Evolutionary conservation across 2,113 vertebrate species (phyloP), one percentile per base, ranked within the genome.

Genomic region (Ellobius talpinus): DNA sequence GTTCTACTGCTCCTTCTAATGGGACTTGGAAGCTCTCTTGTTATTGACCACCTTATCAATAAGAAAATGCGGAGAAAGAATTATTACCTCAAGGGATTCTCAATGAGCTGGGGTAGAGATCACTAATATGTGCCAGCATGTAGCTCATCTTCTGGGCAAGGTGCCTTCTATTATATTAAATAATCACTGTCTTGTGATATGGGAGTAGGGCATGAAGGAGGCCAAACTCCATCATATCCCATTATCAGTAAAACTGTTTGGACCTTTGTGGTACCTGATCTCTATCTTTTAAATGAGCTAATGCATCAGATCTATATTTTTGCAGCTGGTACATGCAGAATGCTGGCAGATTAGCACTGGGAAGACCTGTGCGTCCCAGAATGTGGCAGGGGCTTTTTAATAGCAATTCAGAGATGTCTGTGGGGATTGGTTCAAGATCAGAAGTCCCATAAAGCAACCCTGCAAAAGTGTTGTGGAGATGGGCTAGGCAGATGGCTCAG

Each of bases 41-140:
- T 29, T 78, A 76, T 82, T 39, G 76, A n/a, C 39, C 6, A 94
- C 45, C 52, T 91, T 92, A 90, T 86, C 88, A 85, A 2, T 73
- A 95, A 95, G 66, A 85, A 61, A 93, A 94, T 73, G 33, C 11
- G 82, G 86, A 50, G 68, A 86, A 95, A 82, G 47, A 78, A 97
- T 97, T 92, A 86, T 91, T 86, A 89, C 68, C 5, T 91, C 86
- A 63, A 92, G 68, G 42, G 6, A 24, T 78, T 96, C 36, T 82
- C 66, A 61, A 66, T 42, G 77, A 88, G 11, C 3, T 82, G 87
- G n/a, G 31, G 31, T 93, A 68, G 66, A 93, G 36, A 66, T 82
- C 77, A 16, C 12, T 92, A 87, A 90, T 66, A 52, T 1, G 0
- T 94, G 90, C 89, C 73, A 73, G 77, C 58, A 88, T 36, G 12